Evolutionary conservation across 2,113 vertebrate genomes (phyloP).

Genomic region (Amphiprion percula): DNA sequence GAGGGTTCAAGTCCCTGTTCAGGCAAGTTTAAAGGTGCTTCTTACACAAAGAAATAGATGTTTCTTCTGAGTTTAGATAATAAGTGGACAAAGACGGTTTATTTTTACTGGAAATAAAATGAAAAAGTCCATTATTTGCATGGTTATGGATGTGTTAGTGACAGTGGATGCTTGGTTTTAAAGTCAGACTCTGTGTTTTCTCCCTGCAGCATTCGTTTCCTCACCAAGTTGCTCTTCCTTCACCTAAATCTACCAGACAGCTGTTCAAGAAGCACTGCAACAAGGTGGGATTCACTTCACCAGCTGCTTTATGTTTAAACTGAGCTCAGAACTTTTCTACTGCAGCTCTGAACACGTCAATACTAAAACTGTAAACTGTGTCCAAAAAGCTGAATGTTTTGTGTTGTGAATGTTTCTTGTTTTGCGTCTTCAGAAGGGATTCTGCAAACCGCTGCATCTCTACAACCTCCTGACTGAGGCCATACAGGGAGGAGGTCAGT

Average conservation of each 20-base stretch:
- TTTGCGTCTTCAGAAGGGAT: constrained; percentile 44
- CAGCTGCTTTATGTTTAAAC: neutral
- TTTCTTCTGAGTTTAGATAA: too few species aligned
- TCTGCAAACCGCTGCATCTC: constrained; percentile 75
- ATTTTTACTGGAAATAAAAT: too few species aligned
- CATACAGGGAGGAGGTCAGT: constrained; percentile 80
- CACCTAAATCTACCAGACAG: constrained; percentile 5
- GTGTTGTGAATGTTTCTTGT: constrained; percentile 1
- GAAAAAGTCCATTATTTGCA: too few species aligned
- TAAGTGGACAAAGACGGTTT: too few species aligned
- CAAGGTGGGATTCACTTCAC: constrained; percentile 63
- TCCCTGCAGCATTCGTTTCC: constrained; percentile 55
- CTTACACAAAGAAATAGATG: too few species aligned
- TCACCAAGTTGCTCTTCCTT: constrained; percentile 71
- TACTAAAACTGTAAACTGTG: too few species aligned
- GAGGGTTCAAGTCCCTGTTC: too few species aligned
- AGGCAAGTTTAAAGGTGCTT: too few species aligned
- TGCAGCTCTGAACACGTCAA: too few species aligned
- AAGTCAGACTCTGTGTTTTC: neutral
- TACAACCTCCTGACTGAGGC: constrained; percentile 76
- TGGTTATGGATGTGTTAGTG: too few species aligned
- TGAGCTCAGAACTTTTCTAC: neutral
- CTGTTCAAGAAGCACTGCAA: constrained; percentile 80
- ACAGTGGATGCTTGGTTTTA: neutral
- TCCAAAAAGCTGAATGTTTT: too few species aligned